A percentile compares a stretch with the other conserved stretches of the same genome.
Evolutionary conservation across 2,797 vertebrate species (phyloP).

Genomic region (Sebastes baramenuke): DNA sequence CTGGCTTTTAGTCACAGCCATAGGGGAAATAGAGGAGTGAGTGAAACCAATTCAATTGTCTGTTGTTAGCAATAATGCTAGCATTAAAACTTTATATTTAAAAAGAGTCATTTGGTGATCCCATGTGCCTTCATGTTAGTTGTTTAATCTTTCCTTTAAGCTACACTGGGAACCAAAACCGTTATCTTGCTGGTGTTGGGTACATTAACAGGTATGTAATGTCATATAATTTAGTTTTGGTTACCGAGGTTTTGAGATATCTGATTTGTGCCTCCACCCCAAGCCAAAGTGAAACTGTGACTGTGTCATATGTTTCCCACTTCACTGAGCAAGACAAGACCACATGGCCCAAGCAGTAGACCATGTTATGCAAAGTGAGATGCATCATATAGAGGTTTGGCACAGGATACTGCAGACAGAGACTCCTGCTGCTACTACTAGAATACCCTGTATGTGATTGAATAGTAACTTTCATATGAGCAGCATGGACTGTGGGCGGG

Average conservation of each 20-base stretch:
- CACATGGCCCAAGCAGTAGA: not conserved
- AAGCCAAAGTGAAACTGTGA: not conserved
- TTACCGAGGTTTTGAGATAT: not conserved
- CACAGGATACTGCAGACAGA: constrained; percentile 1
- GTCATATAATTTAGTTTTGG: not conserved
- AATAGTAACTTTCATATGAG: not conserved
- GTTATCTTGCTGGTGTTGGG: not conserved
- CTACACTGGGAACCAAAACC: not conserved
- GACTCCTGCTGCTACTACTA: not conserved
- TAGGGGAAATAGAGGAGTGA: not conserved
- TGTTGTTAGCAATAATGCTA: not conserved
- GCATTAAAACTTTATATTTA: not conserved
- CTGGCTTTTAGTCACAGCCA: not conserved
- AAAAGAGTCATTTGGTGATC: not conserved
- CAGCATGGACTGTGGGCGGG: not conserved
- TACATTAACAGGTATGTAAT: not conserved
- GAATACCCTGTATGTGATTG: not conserved
- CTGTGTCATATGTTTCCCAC: constrained; percentile 15
- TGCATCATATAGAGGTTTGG: constrained; percentile 1
- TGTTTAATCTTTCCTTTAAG: not conserved
- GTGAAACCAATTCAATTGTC: not conserved
- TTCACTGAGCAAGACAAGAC: not conserved
- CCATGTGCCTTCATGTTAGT: not conserved
- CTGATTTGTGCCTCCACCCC: not conserved
- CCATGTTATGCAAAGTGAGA: not conserved